Conservation (phyloP, 92 coral and sea anemone genomes). For the Metridium senile region DNA sequence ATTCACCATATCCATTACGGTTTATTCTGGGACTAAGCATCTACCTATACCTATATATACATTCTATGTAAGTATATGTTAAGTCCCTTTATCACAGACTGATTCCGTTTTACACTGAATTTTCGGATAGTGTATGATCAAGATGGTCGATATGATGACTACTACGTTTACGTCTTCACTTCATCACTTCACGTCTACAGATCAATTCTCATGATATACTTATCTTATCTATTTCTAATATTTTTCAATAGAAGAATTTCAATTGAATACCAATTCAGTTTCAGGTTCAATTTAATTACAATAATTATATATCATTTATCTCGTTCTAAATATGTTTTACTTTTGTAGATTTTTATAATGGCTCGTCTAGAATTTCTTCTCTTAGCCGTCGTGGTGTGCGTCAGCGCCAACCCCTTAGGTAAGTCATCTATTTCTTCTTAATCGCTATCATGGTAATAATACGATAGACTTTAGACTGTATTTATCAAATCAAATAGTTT, state of each 20-base stretch:
- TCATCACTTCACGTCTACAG: neutral
- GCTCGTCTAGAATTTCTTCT: constrained; percentile 71
- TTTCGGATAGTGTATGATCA: neutral
- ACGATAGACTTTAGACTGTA: neutral
- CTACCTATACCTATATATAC: neutral
- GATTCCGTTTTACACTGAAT: neutral
- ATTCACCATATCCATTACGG: neutral
- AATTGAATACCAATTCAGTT: too few species aligned
- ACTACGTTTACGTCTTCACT: neutral
- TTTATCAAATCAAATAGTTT: too few species aligned
- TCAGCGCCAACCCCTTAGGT: constrained; percentile 82
- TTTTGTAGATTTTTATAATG: constrained; percentile 61
- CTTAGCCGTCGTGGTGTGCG: constrained; percentile 87
- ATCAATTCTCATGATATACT: neutral
- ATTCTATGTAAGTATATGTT: neutral
- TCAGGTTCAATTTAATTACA: neutral
- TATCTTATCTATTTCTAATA: neutral
- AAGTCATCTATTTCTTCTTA: constrained; percentile 10
- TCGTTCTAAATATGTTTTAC: neutral
- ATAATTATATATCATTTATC: neutral
- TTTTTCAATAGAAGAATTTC: too few species aligned
- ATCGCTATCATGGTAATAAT: neutral
- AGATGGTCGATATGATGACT: neutral
- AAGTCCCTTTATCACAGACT: neutral
- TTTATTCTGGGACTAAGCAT: neutral